Base-by-base conservation (phyloP, 2,797 vertebrate genomes). In the Prunella strophiata region DNA sequence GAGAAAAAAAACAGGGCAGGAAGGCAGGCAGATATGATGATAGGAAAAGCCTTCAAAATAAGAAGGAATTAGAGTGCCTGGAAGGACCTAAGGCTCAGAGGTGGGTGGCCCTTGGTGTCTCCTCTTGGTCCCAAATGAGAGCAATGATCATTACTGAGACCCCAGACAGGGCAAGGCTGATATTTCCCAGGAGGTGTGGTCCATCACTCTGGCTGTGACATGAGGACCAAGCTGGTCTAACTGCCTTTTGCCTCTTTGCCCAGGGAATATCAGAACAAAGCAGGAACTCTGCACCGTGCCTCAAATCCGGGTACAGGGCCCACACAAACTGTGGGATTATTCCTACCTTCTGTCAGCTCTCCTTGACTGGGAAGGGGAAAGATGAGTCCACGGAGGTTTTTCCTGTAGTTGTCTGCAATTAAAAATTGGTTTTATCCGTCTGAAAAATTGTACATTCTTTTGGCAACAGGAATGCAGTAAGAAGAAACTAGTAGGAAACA, bases 241-340 rank as follows among this genome's bases (percentile, higher is more conserved):
- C 4, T 78, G 30, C 20, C 42, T 74, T 85, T 43, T 50, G 40
- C 30, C 19, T 83, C 65, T 74, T 86, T 55, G 16, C 22, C 21
- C 19, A 34, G 26, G 7, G 8, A 66, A 34, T 61, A 54, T 27
- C 26, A 59, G 36, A 85, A n/a, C 25, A 68, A 52, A 52, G 43
- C 22, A 57, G 0, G 0, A 91, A 55, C 40, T 38, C 43, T 68
- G 54, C 2, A 6, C 27, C 0, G 0, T 63, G 54, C 29, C 47
- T 85, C 47, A 72, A 30, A 91, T 66, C n/a, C 57, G 89, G 48
- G 18, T 51, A 54, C 30, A 34, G 0, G 0, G 5, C 10, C 13
- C 34, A 32, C 30, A 7, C 11, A 57, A 61, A 87, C 9, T 42
- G 5, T 2, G 2, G 25, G 30, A 67, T 91, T 48, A 93, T 68